Conservation (phyloP, 2,797 vertebrate species). For the Karalla daura region DNA sequence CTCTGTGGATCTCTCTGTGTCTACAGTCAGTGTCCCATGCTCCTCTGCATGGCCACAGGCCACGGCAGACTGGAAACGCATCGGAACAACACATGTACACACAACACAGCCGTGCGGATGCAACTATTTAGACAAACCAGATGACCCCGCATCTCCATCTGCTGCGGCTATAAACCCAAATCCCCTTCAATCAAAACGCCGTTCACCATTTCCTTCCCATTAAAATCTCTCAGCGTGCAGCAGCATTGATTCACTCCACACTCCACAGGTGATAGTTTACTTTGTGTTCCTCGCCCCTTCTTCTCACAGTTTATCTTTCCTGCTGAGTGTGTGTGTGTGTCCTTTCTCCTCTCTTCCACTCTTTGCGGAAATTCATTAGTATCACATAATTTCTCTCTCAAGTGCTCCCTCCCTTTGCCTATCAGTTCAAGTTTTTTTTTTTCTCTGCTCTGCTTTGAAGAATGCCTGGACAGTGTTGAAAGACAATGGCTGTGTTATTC, state of each 20-base stretch:
- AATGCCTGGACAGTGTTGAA: background rate
- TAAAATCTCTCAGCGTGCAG: background rate
- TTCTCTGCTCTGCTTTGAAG: background rate
- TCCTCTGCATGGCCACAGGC: constrained; percentile 29
- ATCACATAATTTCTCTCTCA: constrained; percentile 28
- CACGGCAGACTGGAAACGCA: constrained; percentile 35
- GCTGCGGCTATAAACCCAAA: constrained; percentile 21
- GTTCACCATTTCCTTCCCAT: background rate
- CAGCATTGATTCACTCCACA: constrained; percentile 1
- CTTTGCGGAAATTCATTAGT: constrained; percentile 32
- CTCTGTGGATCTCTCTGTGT: background rate
- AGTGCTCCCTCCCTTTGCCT: background rate
- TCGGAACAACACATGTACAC: constrained; percentile 36
- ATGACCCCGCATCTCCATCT: constrained; percentile 45
- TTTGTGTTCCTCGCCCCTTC: background rate
- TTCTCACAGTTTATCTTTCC: background rate
- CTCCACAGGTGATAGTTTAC: constrained; percentile 19
- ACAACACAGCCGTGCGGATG: constrained; percentile 26
- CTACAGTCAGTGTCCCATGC: constrained; percentile 5
- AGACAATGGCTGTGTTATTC: background rate
- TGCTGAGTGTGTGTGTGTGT: background rate
- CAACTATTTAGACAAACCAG: constrained; percentile 50
- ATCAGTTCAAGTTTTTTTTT: background rate
- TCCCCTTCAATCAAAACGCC: constrained; percentile 23
- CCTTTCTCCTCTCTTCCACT: background rate